Evolutionary conservation across 2,888 invertebrate genomes (phyloP).

Genomic region (Priocnemis perturbator): DNA sequence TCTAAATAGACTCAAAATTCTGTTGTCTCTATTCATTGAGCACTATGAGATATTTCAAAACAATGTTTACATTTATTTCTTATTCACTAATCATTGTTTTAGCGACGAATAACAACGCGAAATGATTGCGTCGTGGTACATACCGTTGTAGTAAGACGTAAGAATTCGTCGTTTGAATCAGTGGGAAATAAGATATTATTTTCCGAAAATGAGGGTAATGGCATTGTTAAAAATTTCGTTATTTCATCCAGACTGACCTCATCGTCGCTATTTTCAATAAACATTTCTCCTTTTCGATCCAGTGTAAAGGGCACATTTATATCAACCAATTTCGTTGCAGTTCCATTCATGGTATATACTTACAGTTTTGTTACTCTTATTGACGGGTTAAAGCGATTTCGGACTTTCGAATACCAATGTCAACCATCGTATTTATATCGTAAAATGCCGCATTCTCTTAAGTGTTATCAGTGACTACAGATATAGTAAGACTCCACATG

Average conservation of each 20-base stretch:
- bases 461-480: too few relatives aligned
- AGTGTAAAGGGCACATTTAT: slow-evolving; percentile 51
- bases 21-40: too few relatives aligned
- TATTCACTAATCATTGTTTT: not conserved
- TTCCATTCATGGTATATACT: slow-evolving; percentile 41
- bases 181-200: slow-evolving; percentile 46
- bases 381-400: slow-evolving; percentile 20
- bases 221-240: slow-evolving; percentile 50
- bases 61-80: too few relatives aligned
- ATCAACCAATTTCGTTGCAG: slow-evolving; percentile 54
- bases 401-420: slow-evolving; percentile 11
- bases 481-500: too few relatives aligned
- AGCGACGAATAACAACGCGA: not conserved
- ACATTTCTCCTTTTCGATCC: slow-evolving; percentile 35
- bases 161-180: slow-evolving; percentile 58
- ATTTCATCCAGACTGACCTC: slow-evolving; percentile 54
- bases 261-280: slow-evolving; percentile 27
- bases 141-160: slow-evolving; percentile 65
- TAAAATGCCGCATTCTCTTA: too few relatives aligned
- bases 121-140: slow-evolving; percentile 23
- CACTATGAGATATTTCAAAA: too few relatives aligned
- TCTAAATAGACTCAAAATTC: too few relatives aligned
- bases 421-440: too few relatives aligned
- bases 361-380: slow-evolving; percentile 11
- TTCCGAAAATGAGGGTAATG: slow-evolving; percentile 58